Evolutionary conservation across 2,113 vertebrate genomes (phyloP).

Genomic region (Hippolais icterina): DNA sequence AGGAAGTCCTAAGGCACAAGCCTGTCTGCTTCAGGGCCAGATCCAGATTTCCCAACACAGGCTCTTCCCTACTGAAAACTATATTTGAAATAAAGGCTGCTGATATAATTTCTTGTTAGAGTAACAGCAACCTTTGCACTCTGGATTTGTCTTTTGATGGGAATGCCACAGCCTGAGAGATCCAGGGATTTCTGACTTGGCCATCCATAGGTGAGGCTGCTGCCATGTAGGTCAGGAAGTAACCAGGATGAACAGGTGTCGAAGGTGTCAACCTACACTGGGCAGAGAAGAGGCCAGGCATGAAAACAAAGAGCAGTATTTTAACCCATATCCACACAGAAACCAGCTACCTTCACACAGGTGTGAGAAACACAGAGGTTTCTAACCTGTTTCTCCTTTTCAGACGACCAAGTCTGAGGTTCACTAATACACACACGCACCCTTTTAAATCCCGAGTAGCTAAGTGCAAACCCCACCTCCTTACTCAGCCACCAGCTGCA

Average conservation of each 20-base stretch:
- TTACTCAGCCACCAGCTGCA: not conserved
- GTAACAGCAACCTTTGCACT: not conserved
- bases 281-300: not conserved
- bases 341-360: not conserved
- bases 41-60: not conserved
- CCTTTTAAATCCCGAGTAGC: not conserved
- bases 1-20: not conserved
- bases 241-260: not conserved
- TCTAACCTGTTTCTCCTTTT: not conserved
- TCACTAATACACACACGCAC: not conserved
- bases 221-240: not conserved
- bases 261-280: not conserved
- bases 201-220: not conserved
- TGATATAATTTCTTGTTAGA: not conserved
- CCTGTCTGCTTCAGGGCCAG: not conserved
- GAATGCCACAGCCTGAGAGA: not conserved
- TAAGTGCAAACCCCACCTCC: not conserved
- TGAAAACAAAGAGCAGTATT: not conserved
- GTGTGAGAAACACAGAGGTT: not conserved
- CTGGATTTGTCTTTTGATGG: not conserved
- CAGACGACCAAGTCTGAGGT: not conserved
- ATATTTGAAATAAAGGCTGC: not conserved
- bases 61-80: not conserved
- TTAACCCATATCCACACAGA: not conserved
- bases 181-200: not conserved